Evolutionary conservation across 35 echinoderm and acorn worm genomes (phyloP).

Genomic region (Heliocidaris tuberculata): DNA sequence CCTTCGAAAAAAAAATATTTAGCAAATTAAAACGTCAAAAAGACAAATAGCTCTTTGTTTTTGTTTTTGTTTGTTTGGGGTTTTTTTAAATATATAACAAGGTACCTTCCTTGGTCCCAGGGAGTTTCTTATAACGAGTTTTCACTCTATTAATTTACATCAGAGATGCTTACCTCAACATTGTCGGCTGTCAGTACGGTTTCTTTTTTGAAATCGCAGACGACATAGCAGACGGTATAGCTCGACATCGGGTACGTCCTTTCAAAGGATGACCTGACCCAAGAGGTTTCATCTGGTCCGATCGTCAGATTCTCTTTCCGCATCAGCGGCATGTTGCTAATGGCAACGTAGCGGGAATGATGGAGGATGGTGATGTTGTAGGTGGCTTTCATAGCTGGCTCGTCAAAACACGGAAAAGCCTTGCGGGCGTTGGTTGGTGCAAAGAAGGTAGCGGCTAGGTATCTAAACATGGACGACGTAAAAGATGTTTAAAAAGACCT

Average conservation of each 20-base stretch:
- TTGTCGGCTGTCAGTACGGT: neutral
- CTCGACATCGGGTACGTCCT: conserved; percentile 51
- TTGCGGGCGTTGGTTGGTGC: conserved; percentile 65
- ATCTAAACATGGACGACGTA: conserved; percentile 28
- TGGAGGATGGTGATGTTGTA: conserved; percentile 63
- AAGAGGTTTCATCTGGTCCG: neutral
- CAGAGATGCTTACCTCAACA: neutral
- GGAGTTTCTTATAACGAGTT: no score
- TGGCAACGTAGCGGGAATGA: conserved; percentile 45
- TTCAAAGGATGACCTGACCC: conserved; percentile 46
- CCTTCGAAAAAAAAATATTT: no score
- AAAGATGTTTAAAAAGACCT: neutral
- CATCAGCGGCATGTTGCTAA: conserved; percentile 63
- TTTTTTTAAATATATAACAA: no score
- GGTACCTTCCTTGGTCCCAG: no score
- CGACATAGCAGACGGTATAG: conserved; percentile 57
- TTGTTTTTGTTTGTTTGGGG: no score
- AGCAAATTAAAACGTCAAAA: no score
- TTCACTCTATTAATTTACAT: no score
- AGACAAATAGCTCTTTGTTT: no score
- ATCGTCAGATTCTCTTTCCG: neutral
- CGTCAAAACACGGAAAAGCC: conserved; percentile 81
- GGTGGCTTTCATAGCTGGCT: conserved; percentile 75
- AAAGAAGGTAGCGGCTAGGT: conserved; percentile 57
- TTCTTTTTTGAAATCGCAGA: conserved; percentile 57